A percentile compares a stretch with the other conserved stretches of the same genome.
phyloP scores from a whole-genome alignment of 1,140 invertebrate species.

The Brachionus angularis region DNA sequence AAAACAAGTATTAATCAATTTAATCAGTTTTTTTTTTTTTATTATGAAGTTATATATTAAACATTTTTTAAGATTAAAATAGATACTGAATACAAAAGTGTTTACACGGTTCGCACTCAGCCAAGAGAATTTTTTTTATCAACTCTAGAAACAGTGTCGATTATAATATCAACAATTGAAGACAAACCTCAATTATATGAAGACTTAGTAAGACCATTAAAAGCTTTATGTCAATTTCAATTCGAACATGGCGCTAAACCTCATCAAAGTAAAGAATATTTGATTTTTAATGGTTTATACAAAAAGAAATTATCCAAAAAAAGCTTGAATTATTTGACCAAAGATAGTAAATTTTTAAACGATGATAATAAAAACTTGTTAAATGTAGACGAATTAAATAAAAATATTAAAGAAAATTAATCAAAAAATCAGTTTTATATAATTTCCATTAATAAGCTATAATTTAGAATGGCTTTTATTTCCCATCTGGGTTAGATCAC shows the following conservation, averaged over 20 bases:
- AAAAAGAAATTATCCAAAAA: slow-evolving; percentile 62
- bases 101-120: slow-evolving; percentile 86
- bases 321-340: slow-evolving; percentile 19
- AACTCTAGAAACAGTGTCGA: slow-evolving; percentile 80
- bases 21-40: not conserved
- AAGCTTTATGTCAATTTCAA: slow-evolving; percentile 76
- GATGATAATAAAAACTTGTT: too few relatives aligned
- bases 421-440: too few relatives aligned
- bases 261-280: slow-evolving; percentile 84
- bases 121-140: slow-evolving; percentile 83
- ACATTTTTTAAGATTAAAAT: slow-evolving; percentile 60
- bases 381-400: too few relatives aligned
- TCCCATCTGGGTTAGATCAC: too few relatives aligned
- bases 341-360: slow-evolving; percentile 38
- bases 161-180: slow-evolving; percentile 62
- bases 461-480: too few relatives aligned
- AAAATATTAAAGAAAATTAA: too few relatives aligned
- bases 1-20: slow-evolving; percentile 44
- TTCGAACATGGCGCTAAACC: slow-evolving; percentile 81
- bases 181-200: slow-evolving; percentile 54
- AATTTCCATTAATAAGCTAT: too few relatives aligned
- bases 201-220: slow-evolving; percentile 71
- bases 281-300: slow-evolving; percentile 77
- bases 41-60: too few relatives aligned
- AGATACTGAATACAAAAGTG: slow-evolving; percentile 69